Percentiles rank a stretch among this genome's conserved stretches.
Conservation (phyloP, 2,113 vertebrate genomes). For the Oryzias curvinotus region DNA sequence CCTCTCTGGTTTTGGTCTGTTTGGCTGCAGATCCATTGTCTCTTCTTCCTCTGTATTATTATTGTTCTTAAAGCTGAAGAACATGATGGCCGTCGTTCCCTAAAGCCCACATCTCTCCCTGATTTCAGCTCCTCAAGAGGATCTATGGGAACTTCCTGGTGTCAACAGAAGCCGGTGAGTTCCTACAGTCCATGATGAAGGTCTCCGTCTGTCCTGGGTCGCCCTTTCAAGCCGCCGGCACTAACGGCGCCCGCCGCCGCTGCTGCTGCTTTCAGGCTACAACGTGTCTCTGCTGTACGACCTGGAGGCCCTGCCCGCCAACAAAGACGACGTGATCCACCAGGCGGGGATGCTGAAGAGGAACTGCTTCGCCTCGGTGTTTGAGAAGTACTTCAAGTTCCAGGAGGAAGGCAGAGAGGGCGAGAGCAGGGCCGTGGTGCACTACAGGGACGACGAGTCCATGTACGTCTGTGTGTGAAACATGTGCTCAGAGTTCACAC, state of each 20-base stretch:
- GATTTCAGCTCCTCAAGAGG: slow-evolving; percentile 87
- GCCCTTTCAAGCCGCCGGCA: neutral
- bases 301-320: slow-evolving; percentile 90
- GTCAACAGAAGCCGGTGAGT: slow-evolving; percentile 86
- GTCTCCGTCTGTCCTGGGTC: neutral
- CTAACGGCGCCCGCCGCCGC: too few species aligned
- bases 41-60: too few species aligned
- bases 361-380: slow-evolving; percentile 98
- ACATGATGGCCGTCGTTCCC: too few species aligned
- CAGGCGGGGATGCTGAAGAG: slow-evolving; percentile 95
- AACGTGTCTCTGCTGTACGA: slow-evolving; percentile 73
- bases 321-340: slow-evolving; percentile 88
- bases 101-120: slow-evolving; percentile 8
- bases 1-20: too few species aligned
- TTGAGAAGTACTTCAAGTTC: slow-evolving; percentile 98
- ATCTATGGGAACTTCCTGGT: slow-evolving; percentile 89
- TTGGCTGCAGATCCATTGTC: too few species aligned
- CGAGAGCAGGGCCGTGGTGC: slow-evolving; percentile 93
- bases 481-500: too few species aligned
- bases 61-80: too few species aligned
- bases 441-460: slow-evolving; percentile 98
- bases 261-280: slow-evolving; percentile 51
- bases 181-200: neutral
- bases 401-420: slow-evolving; percentile 97
- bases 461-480: slow-evolving; percentile 79